A percentile compares a stretch with the other conserved stretches of the same genome.
Conservation (phyloP, 2,113 vertebrate genomes). For the Nasalis larvatus region DNA sequence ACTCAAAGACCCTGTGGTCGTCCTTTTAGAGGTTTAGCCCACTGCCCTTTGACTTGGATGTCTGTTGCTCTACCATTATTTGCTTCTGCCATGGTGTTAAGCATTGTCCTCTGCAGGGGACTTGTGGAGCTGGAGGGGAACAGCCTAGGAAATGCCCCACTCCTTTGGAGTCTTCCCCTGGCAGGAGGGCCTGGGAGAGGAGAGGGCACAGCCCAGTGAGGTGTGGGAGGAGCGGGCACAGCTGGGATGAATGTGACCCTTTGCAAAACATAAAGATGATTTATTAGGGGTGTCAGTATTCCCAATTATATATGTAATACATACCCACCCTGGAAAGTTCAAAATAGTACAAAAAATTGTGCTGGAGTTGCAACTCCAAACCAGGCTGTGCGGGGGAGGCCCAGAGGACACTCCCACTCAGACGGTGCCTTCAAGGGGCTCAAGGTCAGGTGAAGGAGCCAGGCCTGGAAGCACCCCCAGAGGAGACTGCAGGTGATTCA, state of each 20-base stretch:
- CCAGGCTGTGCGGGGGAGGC: no score
- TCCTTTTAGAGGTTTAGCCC: background rate
- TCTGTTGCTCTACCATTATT: background rate
- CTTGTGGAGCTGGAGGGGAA: background rate
- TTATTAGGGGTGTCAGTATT: background rate
- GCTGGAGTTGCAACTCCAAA: background rate
- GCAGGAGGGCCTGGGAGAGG: background rate
- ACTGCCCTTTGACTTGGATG: background rate
- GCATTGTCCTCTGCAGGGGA: background rate
- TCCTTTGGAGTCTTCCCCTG: background rate
- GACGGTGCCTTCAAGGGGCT: no score
- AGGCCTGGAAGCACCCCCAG: background rate
- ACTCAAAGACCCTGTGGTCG: background rate
- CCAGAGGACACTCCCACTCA: fast-evolving
- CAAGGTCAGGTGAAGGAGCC: fast-evolving
- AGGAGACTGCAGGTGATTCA: fast-evolving
- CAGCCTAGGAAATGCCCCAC: background rate
- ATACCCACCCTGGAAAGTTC: background rate
- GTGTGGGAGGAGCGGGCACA: background rate
- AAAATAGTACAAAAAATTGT: fast-evolving
- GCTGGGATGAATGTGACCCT: background rate
- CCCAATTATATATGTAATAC: background rate
- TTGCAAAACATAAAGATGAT: background rate
- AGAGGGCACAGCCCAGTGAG: background rate
- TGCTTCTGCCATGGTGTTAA: background rate